phyloP scores from a whole-genome alignment of 2,888 invertebrate genomes.

The Lypha dubia region DNA sequence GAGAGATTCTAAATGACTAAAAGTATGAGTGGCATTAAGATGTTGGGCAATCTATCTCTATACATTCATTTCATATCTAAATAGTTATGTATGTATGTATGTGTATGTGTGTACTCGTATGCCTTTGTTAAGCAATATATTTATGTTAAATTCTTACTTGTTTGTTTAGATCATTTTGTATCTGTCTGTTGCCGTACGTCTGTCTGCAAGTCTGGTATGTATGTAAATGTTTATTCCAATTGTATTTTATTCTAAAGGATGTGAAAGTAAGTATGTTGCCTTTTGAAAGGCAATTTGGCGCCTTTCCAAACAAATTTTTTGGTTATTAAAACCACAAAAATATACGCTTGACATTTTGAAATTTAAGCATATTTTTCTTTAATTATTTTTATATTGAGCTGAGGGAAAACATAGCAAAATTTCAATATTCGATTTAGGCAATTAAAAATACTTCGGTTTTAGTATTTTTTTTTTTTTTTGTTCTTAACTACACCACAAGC shows the following conservation, averaged over 20 bases:
- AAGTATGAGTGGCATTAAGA: slow-evolving; percentile 61
- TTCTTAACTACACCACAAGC: slow-evolving; percentile 26
- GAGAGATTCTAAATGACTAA: slow-evolving; percentile 56
- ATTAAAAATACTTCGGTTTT: slow-evolving; percentile 57
- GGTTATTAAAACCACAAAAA: slow-evolving; percentile 72
- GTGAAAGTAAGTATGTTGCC: slow-evolving; percentile 1
- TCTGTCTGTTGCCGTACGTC: no score
- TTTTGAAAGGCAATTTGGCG: slow-evolving; percentile 72
- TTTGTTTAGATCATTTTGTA: slow-evolving; percentile 22
- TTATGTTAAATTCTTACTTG: slow-evolving; percentile 5
- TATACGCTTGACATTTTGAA: slow-evolving; percentile 67
- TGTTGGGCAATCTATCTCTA: slow-evolving; percentile 53
- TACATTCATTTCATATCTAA: slow-evolving; percentile 13
- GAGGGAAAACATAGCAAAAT: slow-evolving; percentile 35
- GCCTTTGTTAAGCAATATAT: slow-evolving; percentile 7
- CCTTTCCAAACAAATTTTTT: slow-evolving; percentile 71
- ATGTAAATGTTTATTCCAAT: slow-evolving; percentile 58
- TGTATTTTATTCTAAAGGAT: slow-evolving; percentile 16
- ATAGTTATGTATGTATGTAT: no score
- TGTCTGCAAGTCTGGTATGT: slow-evolving; percentile 47
- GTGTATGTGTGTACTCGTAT: no score
- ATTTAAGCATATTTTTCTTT: slow-evolving; percentile 41
- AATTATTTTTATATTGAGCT: slow-evolving; percentile 7
- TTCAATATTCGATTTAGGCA: slow-evolving; percentile 64
- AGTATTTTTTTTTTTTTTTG: neutral